Conservation (phyloP, 2,888 invertebrate genomes). For the Oasisia sp. region DNA sequence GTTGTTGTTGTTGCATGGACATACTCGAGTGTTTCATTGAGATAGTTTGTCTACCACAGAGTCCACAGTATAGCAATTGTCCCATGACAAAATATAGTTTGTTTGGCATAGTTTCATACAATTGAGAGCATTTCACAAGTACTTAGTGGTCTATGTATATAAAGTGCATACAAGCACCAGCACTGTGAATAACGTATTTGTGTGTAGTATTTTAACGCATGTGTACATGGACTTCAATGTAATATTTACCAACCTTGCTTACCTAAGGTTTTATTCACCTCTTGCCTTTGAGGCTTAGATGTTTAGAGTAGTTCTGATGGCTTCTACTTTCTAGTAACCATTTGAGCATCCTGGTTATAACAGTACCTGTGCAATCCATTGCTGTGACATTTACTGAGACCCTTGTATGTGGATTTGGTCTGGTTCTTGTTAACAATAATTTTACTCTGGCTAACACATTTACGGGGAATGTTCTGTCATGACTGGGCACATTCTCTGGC, state of each 20-base stretch:
- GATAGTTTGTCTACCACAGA: not conserved
- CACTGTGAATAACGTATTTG: no score
- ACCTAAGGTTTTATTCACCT: no score
- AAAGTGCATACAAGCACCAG: no score
- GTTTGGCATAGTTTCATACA: not conserved
- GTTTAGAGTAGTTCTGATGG: not conserved
- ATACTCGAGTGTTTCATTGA: no score
- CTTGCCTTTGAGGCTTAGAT: not conserved
- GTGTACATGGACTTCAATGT: no score
- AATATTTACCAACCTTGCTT: no score
- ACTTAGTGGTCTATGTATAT: no score
- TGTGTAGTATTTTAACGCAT: no score
- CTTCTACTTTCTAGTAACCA: not conserved
- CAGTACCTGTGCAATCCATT: not conserved
- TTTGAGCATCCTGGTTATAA: not conserved
- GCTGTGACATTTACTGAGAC: not conserved
- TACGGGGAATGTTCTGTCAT: not conserved
- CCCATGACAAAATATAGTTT: not conserved
- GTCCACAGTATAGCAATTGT: not conserved
- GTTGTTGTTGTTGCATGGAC: no score
- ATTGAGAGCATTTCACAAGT: not conserved
- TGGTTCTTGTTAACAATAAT: not conserved
- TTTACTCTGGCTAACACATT: not conserved
- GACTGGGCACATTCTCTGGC: not conserved
- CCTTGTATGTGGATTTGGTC: not conserved